Percentiles rank a stretch among this genome's conserved stretches.
These are phyloP conservation scores for Acanthurus leucopareius DNA, from an alignment of 2,797 vertebrate species.

Conservation along the genomic window DNA sequence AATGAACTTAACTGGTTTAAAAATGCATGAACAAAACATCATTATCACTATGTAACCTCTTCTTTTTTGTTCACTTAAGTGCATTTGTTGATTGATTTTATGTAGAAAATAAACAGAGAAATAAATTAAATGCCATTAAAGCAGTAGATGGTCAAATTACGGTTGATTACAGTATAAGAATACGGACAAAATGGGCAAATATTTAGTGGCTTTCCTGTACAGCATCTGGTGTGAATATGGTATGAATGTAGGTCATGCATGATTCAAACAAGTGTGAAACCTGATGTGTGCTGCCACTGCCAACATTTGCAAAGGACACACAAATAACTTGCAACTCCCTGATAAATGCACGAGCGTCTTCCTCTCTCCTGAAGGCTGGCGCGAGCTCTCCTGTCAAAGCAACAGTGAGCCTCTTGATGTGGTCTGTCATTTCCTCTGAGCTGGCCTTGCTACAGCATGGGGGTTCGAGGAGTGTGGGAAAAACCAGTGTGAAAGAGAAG, in stretches of 20 bases:
- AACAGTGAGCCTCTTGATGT: slow-evolving; percentile 81
- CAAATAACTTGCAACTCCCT: slow-evolving; percentile 47
- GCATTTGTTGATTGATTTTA: not conserved
- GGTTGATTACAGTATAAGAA: slow-evolving; percentile 9
- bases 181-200: not conserved
- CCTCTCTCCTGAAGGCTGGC: slow-evolving; percentile 59
- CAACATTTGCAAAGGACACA: slow-evolving; percentile 50
- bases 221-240: slow-evolving; percentile 43
- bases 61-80: not conserved
- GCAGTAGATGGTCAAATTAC: slow-evolving; percentile 11
- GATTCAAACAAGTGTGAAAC: slow-evolving; percentile 31
- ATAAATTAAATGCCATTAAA: not conserved
- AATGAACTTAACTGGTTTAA: slow-evolving; percentile 13
- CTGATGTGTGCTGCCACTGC: slow-evolving; percentile 19
- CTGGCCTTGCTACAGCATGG: slow-evolving; percentile 65
- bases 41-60: not conserved
- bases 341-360: slow-evolving; percentile 57
- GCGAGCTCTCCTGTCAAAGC: slow-evolving; percentile 71
- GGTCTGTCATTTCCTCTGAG: slow-evolving; percentile 84
- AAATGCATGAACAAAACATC: not conserved
- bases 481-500: slow-evolving; percentile 77
- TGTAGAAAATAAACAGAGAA: slow-evolving; percentile 10
- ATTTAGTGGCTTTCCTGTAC: slow-evolving; percentile 29
- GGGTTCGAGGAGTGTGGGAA: slow-evolving; percentile 83
- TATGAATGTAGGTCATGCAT: slow-evolving; percentile 30